Evolutionary conservation across 1,140 invertebrate species (phyloP), one percentile per base, ranked within the genome.

Genomic region (Nymphalis io): DNA sequence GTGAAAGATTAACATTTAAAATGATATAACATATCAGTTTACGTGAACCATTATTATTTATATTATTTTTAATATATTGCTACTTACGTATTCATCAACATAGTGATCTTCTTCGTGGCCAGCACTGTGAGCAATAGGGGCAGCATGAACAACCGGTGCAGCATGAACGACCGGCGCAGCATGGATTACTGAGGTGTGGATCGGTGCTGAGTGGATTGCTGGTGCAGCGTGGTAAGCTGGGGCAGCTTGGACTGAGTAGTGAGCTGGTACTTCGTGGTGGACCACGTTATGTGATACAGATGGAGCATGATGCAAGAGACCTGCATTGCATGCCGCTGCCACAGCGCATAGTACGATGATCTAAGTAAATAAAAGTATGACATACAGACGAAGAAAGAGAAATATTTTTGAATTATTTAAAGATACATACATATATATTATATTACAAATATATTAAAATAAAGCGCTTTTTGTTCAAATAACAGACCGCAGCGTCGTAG

Each of bases 31-130:
- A 46, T 46, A 33, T 33, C 10, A 33, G 27, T 33, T 33, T 33
- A n/a, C n/a, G n/a, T 33, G 6, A 8, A 33, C 10, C 10, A 33
- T 8, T 8, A 33, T 33, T 33, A 33, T 27, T 27, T 27, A 27
- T 33, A 8, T 33, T 8, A 33, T 5, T n/a, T n/a, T n/a, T 8
- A 33, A 33, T 33, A 33, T 33, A 8, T 33, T 33, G 10, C 4
- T 46, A 80, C 85, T 79, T 82, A 91, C 89, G 59, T 82, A 86
- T 89, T 91, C 85, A 78, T 85, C 89, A 74, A 89, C 84, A 67
- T 86, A 89, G 67, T 89, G 87, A 20, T 87, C 87, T 68, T 88
- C 86, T 18, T 84, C 80, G 48, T 80, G 77, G 42, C 70, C 74
- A 42, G 73, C 60, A 11, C 68, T 73, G 11, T 75, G 73, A 16